Evolutionary conservation across 2,113 vertebrate genomes (phyloP), one percentile per base, ranked within the genome.

Genomic region (Cyprinodon tularosa): DNA sequence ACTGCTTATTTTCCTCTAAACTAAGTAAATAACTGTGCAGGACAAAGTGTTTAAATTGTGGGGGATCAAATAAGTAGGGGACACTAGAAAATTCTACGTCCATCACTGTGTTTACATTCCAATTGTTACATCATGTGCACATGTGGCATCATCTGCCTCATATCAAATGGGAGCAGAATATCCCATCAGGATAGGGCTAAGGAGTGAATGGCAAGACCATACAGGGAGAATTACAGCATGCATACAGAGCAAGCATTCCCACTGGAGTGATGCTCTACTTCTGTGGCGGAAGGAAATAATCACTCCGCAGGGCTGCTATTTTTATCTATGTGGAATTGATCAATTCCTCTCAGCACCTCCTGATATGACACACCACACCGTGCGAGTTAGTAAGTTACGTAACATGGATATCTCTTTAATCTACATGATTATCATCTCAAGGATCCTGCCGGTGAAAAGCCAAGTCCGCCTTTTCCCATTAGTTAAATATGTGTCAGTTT

Each of bases 71-170:
- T 38, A 72, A 63, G 69, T 68, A 47, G 62, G 66, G 62, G 66
- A 75, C 74, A 74, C 75, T 22, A 0, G 77, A 82, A 81, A 68
- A 73, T 76, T 78, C 61, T 69, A 48, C 1, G 15, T 89, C 68
- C 1, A 42, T 81, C 82, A 50, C 1, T 10, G 45, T 81, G 80
- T 83, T 84, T 83, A 77, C 80, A 45, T 59, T 71, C 71, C 74
- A 42, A 37, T 64, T 42, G 45, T 47, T 62, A 48, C 68, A 17
- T 59, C 45, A 57, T 83, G 82, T 70, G 75, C 71, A 62, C 57
- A 36, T 37, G 68, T 44, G 74, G 83, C 83, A 87, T 85, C 85
- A 75, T 87, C 86, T 81, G 86, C 74, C 74, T 53, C 50, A 10
- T 71, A 72, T 80, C 72, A 70, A 63, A 71, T 72, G 47, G 39